These are phyloP conservation scores for Ceratoteleas bidentatus DNA, from an alignment of 1,140 invertebrate species.

Conservation along the genomic window DNA sequence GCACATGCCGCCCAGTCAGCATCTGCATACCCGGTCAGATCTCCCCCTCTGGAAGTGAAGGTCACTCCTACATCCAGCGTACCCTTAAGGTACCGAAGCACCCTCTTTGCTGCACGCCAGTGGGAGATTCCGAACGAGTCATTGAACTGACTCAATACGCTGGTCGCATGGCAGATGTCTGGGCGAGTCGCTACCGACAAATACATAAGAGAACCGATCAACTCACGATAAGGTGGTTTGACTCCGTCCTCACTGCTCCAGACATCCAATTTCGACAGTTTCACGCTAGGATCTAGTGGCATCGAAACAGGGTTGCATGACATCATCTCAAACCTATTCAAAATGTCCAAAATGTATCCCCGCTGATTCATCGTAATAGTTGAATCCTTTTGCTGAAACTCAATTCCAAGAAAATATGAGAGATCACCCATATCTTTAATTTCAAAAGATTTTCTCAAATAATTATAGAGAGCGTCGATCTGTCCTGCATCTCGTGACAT, in stretches of 20 bases:
- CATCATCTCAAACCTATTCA: slow-evolving; percentile 42
- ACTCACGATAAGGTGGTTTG: slow-evolving; percentile 18
- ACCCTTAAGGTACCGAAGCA: slow-evolving; percentile 67
- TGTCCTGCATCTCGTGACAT: slow-evolving; percentile 2
- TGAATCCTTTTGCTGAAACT: slow-evolving; percentile 24
- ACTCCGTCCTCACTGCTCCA: not conserved
- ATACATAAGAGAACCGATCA: slow-evolving; percentile 16
- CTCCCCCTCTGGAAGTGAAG: slow-evolving; percentile 52
- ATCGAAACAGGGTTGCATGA: slow-evolving; percentile 50
- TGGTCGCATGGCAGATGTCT: not conserved
- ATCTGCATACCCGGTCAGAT: slow-evolving; percentile 66
- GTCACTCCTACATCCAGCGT: slow-evolving; percentile 55
- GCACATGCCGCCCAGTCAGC: slow-evolving; percentile 68
- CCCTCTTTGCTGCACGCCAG: slow-evolving; percentile 57
- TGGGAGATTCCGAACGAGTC: slow-evolving; percentile 10
- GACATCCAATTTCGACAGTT: not conserved
- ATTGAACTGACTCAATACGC: slow-evolving; percentile 9
- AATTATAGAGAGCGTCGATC: slow-evolving; percentile 21
- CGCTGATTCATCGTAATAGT: slow-evolving; percentile 2
- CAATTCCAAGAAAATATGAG: slow-evolving; percentile 49
- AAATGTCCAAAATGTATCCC: no score
- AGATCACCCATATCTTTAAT: slow-evolving; percentile 55
- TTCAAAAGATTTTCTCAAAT: slow-evolving; percentile 43
- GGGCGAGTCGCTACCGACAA: slow-evolving; percentile 14
- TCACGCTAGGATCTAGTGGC: slow-evolving; percentile 20